A percentile compares a stretch with the other conserved stretches of the same genome.
These are phyloP conservation scores for Thamnophis elegans DNA, from an alignment of 2,797 vertebrate genomes.

Conservation along the genomic window DNA sequence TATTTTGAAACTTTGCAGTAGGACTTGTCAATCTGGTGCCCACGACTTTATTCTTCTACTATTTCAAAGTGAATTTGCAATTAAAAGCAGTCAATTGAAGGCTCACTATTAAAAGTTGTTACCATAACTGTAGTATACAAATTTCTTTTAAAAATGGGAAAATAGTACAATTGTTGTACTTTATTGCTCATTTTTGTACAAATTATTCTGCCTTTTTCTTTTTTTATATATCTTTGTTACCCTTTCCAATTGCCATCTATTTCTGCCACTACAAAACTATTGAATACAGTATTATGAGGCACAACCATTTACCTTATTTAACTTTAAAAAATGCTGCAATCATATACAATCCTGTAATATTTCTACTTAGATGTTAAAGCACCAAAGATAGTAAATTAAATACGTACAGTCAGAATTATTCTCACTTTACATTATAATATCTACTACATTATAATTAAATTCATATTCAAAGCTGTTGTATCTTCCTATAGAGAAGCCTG, in stretches of 20 bases:
- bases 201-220: slow-evolving; percentile 21
- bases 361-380: background rate
- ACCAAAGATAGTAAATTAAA: background rate
- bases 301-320: background rate
- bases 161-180: background rate
- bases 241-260: background rate
- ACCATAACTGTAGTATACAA: background rate
- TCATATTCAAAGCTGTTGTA: slow-evolving; percentile 35
- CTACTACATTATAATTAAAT: background rate
- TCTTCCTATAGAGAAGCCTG: slow-evolving; percentile 27
- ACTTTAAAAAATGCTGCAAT: background rate
- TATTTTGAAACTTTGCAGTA: background rate
- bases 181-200: background rate
- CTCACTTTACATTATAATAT: background rate
- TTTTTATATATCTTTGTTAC: slow-evolving; percentile 36
- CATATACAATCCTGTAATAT: background rate
- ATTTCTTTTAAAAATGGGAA: background rate
- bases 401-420: background rate
- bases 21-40: accelerated
- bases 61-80: slow-evolving; percentile 22
- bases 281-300: background rate
- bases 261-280: background rate
- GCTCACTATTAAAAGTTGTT: background rate
- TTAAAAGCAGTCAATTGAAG: background rate
- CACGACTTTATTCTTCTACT: background rate